Base-by-base conservation (phyloP, 2,888 invertebrate genomes). In the Metacarcinus magister region DNA sequence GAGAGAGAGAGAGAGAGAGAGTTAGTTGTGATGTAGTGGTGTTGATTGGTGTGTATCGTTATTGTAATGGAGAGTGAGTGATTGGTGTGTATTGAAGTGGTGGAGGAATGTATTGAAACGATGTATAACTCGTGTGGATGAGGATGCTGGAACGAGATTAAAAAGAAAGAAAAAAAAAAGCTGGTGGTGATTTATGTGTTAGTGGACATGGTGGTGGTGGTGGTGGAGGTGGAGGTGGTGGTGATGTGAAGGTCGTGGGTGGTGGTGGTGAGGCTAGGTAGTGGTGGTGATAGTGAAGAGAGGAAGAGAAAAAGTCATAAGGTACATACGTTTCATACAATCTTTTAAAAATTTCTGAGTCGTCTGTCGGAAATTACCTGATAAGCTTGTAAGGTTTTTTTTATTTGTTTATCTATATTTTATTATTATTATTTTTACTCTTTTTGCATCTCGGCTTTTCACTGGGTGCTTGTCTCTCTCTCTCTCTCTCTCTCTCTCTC, bases 1-100 rank as follows among this genome's bases (percentile, higher is more conserved):
- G 82, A 82, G 82, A 82, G 82, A 82, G 82, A 82, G 28, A 82
- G 82, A 82, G 82, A 82, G 82, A 82, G 82, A 82, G 82, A 82
- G 82, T 5, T 5, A 82, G 54, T 60, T 60, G 60, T 60, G 13
- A 23, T 60, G 19, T 60, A 60, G 60, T 60, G 19, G 60, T 60
- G 60, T 60, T 60, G 60, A 60, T 60, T 60, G 16, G 60, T 60
- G 60, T 60, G 60, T 60, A 60, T 60, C 23, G 60, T 75, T 75
- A 75, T 75, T 75, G 75, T 75, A n/a, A n/a, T 75, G 60, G 60
- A 2, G 60, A 60, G 60, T 23, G 75, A 75, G 75, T 75, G 75
- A 75, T n/a, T 75, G 75, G n/a, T 75, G 23, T 75, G 28, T 75
- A 75, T n/a, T 75, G 75, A 75, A 75, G 75, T 75, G 75, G 28